phyloP scores from a whole-genome alignment of 2,113 vertebrate species.

The Brachypodius melanocephalos region DNA sequence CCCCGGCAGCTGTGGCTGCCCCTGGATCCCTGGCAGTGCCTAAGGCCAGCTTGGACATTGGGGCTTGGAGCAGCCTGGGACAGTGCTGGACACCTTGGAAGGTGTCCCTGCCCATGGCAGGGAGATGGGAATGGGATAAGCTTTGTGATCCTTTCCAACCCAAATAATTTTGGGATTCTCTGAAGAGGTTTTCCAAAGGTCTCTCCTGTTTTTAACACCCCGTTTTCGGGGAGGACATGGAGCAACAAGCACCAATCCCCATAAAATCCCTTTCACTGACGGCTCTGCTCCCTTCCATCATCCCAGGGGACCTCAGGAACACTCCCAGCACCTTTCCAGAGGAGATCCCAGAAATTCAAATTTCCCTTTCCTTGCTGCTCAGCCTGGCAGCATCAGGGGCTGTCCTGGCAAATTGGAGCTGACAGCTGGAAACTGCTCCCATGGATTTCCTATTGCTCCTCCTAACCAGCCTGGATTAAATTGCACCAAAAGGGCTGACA shows the following conservation, averaged over 20 bases:
- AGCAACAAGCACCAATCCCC: neutral
- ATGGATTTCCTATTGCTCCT: constrained; percentile 71
- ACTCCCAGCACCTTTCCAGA: neutral
- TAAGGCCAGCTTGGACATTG: neutral
- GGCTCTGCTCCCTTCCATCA: neutral
- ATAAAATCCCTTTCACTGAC: neutral
- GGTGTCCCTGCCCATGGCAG: neutral
- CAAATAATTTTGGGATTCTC: neutral
- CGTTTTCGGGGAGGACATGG: rapidly evolving
- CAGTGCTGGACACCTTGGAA: too few relatives aligned
- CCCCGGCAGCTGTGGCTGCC: neutral
- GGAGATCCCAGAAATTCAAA: neutral
- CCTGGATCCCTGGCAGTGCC: neutral
- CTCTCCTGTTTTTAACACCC: neutral
- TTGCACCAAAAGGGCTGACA: constrained; percentile 65
- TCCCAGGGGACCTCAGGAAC: neutral
- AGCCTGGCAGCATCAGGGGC: neutral
- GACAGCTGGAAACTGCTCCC: constrained; percentile 70
- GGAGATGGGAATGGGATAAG: rapidly evolving
- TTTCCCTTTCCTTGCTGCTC: neutral
- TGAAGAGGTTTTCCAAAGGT: neutral
- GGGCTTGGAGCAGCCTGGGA: neutral
- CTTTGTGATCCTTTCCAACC: rapidly evolving
- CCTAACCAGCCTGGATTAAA: constrained; percentile 59
- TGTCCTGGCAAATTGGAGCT: constrained; percentile 59